phyloP scores from a whole-genome alignment of 1,140 invertebrate genomes.

The Wasmannia auropunctata region DNA sequence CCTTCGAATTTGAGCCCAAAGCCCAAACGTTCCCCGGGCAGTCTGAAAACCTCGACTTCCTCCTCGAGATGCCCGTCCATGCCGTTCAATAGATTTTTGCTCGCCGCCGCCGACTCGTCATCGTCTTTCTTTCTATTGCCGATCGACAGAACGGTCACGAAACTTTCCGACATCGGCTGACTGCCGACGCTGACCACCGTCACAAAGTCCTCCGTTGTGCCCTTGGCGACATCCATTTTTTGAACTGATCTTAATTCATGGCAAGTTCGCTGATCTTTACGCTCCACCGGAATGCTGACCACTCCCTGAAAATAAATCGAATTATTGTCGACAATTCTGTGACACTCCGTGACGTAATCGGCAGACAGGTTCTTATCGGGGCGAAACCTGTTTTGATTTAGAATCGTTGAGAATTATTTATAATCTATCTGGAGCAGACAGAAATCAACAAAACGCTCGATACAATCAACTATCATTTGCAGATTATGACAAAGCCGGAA shows the following conservation, averaged over 20 bases:
- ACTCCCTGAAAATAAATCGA: constrained; percentile 75
- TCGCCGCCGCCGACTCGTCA: constrained; percentile 65
- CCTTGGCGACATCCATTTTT: constrained; percentile 74
- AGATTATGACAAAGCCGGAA: not conserved
- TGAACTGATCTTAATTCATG: constrained; percentile 63
- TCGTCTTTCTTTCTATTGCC: constrained; percentile 81
- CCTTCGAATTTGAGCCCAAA: constrained; percentile 97
- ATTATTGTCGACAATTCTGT: constrained; percentile 55
- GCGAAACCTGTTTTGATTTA: not conserved
- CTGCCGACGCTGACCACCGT: constrained; percentile 89
- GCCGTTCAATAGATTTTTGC: constrained; percentile 68
- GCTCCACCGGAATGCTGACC: constrained; percentile 70
- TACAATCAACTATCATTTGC: not conserved
- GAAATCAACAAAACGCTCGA: not conserved
- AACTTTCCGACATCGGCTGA: constrained; percentile 80
- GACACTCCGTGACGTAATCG: constrained; percentile 44
- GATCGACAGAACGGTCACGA: constrained; percentile 85
- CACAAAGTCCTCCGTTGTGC: constrained; percentile 86
- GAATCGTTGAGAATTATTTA: not conserved
- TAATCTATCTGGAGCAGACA: not conserved
- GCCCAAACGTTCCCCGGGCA: constrained; percentile 95
- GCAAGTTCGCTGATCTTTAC: constrained; percentile 64
- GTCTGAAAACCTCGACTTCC: constrained; percentile 92
- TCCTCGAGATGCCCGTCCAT: constrained; percentile 85
- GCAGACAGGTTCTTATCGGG: constrained; percentile 43